Conservation (phyloP, 1,140 invertebrate genomes). For the Mercenaria mercenaria region DNA sequence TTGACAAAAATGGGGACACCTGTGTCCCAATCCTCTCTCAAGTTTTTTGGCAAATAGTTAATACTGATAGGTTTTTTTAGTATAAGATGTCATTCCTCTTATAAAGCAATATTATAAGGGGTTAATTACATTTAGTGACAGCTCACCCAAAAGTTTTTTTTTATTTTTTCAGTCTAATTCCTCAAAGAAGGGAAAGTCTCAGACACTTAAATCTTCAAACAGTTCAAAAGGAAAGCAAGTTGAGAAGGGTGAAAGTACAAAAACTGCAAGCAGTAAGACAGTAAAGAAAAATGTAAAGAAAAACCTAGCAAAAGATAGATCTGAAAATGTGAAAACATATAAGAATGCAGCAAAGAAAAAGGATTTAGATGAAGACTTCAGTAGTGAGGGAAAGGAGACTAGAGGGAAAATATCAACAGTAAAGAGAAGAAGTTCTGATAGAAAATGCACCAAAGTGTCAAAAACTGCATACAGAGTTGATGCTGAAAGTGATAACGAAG, state of each 20-base stretch:
- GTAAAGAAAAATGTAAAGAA: background rate
- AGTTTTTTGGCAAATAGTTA: no score
- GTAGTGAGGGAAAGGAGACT: background rate
- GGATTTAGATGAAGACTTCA: background rate
- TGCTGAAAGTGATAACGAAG: background rate
- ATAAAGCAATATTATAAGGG: no score
- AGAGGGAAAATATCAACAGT: background rate
- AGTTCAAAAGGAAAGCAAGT: background rate
- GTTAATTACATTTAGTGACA: no score
- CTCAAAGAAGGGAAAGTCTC: background rate
- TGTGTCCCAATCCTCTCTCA: no score
- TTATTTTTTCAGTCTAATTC: background rate
- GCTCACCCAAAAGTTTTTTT: no score
- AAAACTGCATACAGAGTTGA: slow-evolving; percentile 35
- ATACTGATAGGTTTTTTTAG: no score
- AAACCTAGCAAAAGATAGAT: no score
- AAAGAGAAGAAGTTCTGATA: background rate
- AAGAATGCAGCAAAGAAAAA: background rate
- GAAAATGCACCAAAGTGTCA: slow-evolving; percentile 28
- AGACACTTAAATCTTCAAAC: background rate
- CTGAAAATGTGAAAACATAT: background rate
- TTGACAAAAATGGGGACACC: no score
- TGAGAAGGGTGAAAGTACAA: background rate
- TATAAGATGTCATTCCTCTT: no score
- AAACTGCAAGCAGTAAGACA: background rate